Evolutionary conservation across 1,140 invertebrate genomes (phyloP).

Genomic region (Luehdorfia chinensis): DNA sequence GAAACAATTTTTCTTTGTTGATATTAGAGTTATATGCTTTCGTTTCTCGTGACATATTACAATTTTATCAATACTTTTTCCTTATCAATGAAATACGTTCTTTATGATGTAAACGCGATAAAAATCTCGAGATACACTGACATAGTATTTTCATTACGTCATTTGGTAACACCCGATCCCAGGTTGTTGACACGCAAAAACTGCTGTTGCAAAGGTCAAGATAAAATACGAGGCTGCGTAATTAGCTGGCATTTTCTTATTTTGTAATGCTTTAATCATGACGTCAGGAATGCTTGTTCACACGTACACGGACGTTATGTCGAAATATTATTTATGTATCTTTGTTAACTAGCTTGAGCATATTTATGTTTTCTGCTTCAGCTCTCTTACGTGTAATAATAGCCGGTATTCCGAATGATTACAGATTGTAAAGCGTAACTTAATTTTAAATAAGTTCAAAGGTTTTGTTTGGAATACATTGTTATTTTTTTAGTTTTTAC

Average conservation of each 20-base stretch:
- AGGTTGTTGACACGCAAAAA: constrained; percentile 50
- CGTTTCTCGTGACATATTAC: background rate
- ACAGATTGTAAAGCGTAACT: background rate
- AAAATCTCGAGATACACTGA: constrained; percentile 8
- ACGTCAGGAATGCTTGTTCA: constrained; percentile 26
- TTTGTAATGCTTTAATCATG: constrained; percentile 28
- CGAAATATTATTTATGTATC: too few species aligned
- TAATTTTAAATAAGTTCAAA: too few species aligned
- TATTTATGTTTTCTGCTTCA: too few species aligned
- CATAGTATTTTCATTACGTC: constrained; percentile 35
- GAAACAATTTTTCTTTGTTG: too few species aligned
- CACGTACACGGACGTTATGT: constrained; percentile 9
- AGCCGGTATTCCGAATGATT: too few species aligned
- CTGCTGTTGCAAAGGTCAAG: constrained; percentile 48
- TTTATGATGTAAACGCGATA: constrained; percentile 12
- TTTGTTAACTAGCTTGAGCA: too few species aligned
- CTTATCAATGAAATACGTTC: constrained; percentile 17
- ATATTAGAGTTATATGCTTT: too few species aligned
- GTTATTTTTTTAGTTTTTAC: too few species aligned
- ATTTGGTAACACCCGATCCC: constrained; percentile 33
- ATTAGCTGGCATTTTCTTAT: constrained; percentile 46
- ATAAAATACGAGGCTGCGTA: constrained; percentile 35
- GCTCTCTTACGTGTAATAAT: too few species aligned
- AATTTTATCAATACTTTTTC: constrained; percentile 5
- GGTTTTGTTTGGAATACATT: too few species aligned